phyloP scores from a whole-genome alignment of 2,888 invertebrate genomes.

The Parapristionchus giblindavisi region DNA sequence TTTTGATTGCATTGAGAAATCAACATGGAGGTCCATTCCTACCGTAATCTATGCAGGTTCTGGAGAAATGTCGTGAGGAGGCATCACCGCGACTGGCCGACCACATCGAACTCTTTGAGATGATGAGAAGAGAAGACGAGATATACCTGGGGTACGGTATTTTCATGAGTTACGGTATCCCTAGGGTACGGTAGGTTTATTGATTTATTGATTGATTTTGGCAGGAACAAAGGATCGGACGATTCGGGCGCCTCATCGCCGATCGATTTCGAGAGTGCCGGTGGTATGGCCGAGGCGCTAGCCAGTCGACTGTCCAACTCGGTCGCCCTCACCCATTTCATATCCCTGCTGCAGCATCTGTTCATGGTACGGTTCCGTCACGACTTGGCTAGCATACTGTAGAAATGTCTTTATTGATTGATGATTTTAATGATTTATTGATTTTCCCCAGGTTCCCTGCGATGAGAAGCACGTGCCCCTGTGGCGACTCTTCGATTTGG shows the following conservation, averaged over 20 bases:
- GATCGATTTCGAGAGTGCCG: conserved; percentile 62
- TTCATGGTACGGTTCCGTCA: conserved; percentile 77
- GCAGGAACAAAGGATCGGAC: conserved; percentile 24
- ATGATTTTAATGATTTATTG: neutral
- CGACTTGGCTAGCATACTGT: neutral
- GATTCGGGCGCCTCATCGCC: conserved; percentile 61
- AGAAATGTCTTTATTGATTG: conserved; percentile 47
- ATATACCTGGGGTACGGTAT: conserved; percentile 80
- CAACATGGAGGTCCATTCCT: too few species aligned
- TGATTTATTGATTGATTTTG: neutral
- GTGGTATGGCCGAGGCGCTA: conserved; percentile 81
- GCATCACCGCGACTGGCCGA: conserved; percentile 64
- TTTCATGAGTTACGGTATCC: neutral
- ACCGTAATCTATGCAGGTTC: conserved; percentile 18
- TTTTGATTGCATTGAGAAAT: too few species aligned
- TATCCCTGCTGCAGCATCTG: conserved; percentile 88
- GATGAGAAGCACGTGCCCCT: conserved; percentile 88
- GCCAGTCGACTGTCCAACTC: conserved; percentile 86
- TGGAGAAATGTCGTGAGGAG: conserved; percentile 41
- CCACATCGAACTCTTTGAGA: conserved; percentile 98
- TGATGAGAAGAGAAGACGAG: conserved; percentile 92
- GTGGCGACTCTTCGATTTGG: conserved; percentile 91
- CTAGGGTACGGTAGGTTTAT: neutral
- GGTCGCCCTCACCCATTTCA: conserved; percentile 89
- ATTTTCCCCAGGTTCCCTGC: conserved; percentile 74